These are phyloP conservation scores for Parnassius apollo DNA, from an alignment of 2,888 invertebrate genomes.

Conservation along the genomic window DNA sequence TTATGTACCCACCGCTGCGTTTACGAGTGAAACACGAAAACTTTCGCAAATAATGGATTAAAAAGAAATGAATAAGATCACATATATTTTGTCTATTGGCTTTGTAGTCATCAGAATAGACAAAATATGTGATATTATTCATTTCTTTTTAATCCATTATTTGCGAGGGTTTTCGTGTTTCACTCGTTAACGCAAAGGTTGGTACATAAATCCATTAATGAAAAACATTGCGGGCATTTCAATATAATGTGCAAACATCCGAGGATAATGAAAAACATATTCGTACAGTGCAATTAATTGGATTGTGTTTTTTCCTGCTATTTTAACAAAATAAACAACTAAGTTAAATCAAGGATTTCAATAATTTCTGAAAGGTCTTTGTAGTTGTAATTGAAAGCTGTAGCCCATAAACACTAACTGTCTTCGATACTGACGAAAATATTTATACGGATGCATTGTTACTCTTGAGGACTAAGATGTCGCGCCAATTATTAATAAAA, in stretches of 20 bases:
- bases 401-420: too few species aligned
- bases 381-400: too few species aligned
- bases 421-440: too few species aligned
- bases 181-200: constrained; percentile 37
- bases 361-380: too few species aligned
- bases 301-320: constrained; percentile 14
- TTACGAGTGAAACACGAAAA: neutral
- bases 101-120: constrained; percentile 8
- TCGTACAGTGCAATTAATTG: constrained; percentile 19
- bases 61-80: too few species aligned
- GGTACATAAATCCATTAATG: constrained; percentile 44
- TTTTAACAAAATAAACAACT: neutral
- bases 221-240: constrained; percentile 36
- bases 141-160: constrained; percentile 26
- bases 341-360: neutral
- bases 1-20: constrained; percentile 18
- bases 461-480: too few species aligned
- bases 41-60: too few species aligned
- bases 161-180: constrained; percentile 19
- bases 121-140: constrained; percentile 23
- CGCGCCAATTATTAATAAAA: too few species aligned
- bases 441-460: too few species aligned
- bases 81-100: neutral
- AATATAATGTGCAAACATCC: constrained; percentile 23
- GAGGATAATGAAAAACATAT: constrained; percentile 24